Conservation (phyloP, 2,113 vertebrate genomes). For the Bombycilla garrulus region DNA sequence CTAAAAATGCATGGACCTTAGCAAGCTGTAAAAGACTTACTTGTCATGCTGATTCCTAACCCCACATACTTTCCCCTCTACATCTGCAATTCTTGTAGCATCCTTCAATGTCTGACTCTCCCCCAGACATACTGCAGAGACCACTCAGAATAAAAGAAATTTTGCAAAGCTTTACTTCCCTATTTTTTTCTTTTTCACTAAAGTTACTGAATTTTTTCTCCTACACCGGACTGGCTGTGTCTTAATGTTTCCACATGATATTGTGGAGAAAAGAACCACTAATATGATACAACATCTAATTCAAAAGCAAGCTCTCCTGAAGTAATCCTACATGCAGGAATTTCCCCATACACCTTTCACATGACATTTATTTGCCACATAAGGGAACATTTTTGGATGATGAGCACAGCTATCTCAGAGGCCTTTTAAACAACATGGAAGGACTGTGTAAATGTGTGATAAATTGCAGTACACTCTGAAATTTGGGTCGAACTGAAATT, state of each 20-base stretch:
- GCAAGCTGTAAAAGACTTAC: not conserved
- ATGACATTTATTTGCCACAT: not conserved
- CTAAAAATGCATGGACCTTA: not conserved
- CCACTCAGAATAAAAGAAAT: not conserved
- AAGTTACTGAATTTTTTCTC: not conserved
- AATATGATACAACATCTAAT: not conserved
- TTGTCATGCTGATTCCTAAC: not conserved
- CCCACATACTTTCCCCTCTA: not conserved
- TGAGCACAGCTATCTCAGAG: not conserved
- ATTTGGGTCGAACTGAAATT: no score
- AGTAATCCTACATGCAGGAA: not conserved
- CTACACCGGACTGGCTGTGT: not conserved
- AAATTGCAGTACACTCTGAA: no score
- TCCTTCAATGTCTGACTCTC: not conserved
- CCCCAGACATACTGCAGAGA: not conserved
- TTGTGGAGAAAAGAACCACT: not conserved
- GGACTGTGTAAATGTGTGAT: not conserved
- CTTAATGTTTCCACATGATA: not conserved
- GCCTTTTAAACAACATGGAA: not conserved
- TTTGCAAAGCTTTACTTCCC: not conserved
- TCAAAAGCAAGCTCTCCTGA: not conserved
- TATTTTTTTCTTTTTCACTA: not conserved
- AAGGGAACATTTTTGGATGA: not conserved
- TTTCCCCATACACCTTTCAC: not conserved
- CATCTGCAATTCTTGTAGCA: not conserved